A percentile compares a stretch with the other conserved stretches of the same genome.
Evolutionary conservation across 2,797 vertebrate species (phyloP).

Genomic region (Mus caroli): DNA sequence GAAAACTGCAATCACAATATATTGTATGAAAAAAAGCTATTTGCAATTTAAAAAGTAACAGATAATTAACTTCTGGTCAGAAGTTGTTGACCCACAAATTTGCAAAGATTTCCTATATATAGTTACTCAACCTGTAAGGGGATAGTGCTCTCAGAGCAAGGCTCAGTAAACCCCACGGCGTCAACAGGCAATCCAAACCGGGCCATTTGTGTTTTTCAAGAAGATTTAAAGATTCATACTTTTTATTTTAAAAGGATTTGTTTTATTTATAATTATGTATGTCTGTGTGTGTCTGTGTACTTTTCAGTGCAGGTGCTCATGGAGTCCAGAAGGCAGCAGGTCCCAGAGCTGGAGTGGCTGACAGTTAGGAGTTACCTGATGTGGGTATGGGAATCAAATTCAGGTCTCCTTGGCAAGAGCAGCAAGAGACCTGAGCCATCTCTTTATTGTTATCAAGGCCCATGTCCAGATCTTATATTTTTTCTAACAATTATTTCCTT

Average conservation of each 20-base stretch:
- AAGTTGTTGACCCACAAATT: not conserved
- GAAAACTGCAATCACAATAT: not conserved
- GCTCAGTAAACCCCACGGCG: not conserved
- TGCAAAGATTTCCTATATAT: conserved; percentile 20
- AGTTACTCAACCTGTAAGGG: conserved; percentile 21
- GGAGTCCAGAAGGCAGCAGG: not conserved
- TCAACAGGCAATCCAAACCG: not conserved
- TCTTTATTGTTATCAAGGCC: not conserved
- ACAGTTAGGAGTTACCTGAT: not conserved
- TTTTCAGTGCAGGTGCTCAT: not conserved
- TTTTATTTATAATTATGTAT: not conserved
- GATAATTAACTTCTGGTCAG: conserved; percentile 65
- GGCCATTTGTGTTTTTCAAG: conserved; percentile 33
- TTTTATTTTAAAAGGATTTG: not conserved
- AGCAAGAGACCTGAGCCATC: not conserved
- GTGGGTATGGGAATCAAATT: not conserved
- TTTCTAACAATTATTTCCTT: conserved; percentile 40
- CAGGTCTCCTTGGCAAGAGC: not conserved
- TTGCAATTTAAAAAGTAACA: not conserved
- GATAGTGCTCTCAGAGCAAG: not conserved
- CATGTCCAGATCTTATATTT: conserved; percentile 20
- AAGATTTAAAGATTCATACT: not conserved
- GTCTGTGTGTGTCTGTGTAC: not conserved
- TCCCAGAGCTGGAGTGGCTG: not conserved
- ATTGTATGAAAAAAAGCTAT: not conserved